Percentiles rank a stretch among this genome's conserved stretches.
Conservation (phyloP, 2,797 vertebrate genomes). For the Darevskia nairensis region DNA sequence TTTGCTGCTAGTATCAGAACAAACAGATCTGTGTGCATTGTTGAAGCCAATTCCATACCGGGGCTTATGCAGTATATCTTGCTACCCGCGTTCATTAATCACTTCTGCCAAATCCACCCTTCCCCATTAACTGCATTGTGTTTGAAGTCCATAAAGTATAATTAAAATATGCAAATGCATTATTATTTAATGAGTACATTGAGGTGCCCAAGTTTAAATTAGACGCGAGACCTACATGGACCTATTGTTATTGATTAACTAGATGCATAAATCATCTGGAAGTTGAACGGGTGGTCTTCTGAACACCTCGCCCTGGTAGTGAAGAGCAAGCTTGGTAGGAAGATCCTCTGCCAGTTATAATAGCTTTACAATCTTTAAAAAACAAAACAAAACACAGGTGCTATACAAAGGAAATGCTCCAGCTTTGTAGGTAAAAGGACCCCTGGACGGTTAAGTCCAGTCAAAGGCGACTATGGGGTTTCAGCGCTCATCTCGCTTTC, state of each 20-base stretch:
- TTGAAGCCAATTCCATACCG: slow-evolving; percentile 8
- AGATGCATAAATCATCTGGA: not conserved
- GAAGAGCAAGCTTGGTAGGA: too few species aligned
- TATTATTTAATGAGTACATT: slow-evolving; percentile 78
- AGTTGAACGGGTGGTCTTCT: not conserved
- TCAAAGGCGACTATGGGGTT: too few species aligned
- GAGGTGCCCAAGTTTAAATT: slow-evolving; percentile 78
- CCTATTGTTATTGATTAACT: slow-evolving; percentile 73
- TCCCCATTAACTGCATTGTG: slow-evolving; percentile 75
- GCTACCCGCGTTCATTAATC: slow-evolving; percentile 71
- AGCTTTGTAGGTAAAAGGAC: too few species aligned
- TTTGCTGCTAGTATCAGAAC: rapidly evolving
- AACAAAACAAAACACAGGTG: too few species aligned
- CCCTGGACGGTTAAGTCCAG: too few species aligned
- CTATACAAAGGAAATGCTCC: too few species aligned
- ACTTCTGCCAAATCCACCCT: slow-evolving; percentile 60
- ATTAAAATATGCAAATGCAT: slow-evolving; percentile 83
- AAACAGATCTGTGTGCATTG: not conserved
- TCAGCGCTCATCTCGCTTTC: too few species aligned
- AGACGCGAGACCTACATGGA: slow-evolving; percentile 75
- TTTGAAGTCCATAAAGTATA: slow-evolving; percentile 81
- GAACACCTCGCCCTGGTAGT: not conserved
- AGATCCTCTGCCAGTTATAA: too few species aligned
- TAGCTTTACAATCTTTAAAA: too few species aligned
- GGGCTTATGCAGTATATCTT: slow-evolving; percentile 34